These are phyloP conservation scores for Salvator merianae DNA, from an alignment of 2,113 vertebrate species.

Conservation along the genomic window DNA sequence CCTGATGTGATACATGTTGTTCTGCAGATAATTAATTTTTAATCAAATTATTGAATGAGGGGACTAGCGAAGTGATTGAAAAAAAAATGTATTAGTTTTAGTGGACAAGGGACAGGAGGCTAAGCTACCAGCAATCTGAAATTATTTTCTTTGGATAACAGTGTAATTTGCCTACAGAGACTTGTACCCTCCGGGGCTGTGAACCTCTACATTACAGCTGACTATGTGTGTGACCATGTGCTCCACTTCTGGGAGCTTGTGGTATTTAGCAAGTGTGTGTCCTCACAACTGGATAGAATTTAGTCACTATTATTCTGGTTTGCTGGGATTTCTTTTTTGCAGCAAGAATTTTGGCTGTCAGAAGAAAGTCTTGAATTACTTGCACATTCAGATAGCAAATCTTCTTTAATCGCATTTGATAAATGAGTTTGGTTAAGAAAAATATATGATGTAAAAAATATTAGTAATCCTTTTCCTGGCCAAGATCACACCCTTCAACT, in stretches of 20 bases:
- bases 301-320: conserved; percentile 34
- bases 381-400: conserved; percentile 26
- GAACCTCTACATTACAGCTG: not conserved
- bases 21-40: rapidly evolving
- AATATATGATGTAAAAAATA: conserved; percentile 54
- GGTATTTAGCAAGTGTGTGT: not conserved
- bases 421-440: conserved; percentile 46
- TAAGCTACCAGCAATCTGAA: not conserved
- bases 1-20: not conserved
- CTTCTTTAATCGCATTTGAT: conserved; percentile 46
- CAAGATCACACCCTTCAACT: conserved; percentile 46
- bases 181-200: conserved; percentile 5
- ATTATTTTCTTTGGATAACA: not conserved
- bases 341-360: not conserved
- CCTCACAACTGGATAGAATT: not conserved
- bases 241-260: not conserved
- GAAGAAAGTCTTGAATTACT: conserved; percentile 38
- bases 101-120: not conserved
- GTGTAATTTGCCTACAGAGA: conserved; percentile 27
- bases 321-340: conserved; percentile 16
- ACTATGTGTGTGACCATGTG: not conserved
- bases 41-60: not conserved
- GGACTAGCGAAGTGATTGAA: not conserved
- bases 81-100: not conserved
- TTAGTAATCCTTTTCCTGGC: conserved; percentile 46